Base-by-base conservation (phyloP, 2,797 vertebrate genomes). In the Amblyopsis hoosieri region DNA sequence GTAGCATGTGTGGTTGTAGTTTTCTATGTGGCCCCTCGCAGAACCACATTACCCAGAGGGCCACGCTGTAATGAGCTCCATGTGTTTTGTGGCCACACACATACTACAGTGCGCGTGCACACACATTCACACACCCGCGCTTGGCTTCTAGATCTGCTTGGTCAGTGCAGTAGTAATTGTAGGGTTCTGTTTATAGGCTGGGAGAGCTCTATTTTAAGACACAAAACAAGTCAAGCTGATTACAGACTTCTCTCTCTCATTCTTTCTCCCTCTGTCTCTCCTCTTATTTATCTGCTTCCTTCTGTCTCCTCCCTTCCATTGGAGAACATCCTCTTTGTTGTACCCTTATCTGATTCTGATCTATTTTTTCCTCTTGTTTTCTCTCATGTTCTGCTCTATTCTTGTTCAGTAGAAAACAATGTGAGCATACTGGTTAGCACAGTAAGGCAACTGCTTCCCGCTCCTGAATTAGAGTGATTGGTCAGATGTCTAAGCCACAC, bases 191-290 rank as follows among this genome's bases (percentile, higher is more conserved):
- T 93, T 91, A 91, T 92, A 92, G 91, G 86, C 81, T 63, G 70
- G 64, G 76, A 82, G 85, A 75, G 74, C 85, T 91, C 92, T 94
- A 93, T 93, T 92, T 93, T 93, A 93, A 89, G 92, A 91, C 90
- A 87, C 90, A 92, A 87, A 93, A 93, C 90, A 93, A 89, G 90
- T 89, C 89, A 74, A 82, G 87, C 82, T 90, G 92, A 93, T 92
- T 92, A 92, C 85, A 93, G 92, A 78, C 79, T 66, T 77, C 74
- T 82, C 57, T 78, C 45, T 70, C 69, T 76, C 23, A 29, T 73
- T 80, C 75, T 78, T 79, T 67, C 67, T 75, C 71, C 69, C 72
- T 67, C 66, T 29, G 15, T 15, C 37, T 58, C 10, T 57, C 8
- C 42, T n/a, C 9, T n/a, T 64, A 13, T 55, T 72, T 78, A 82